Conservation (phyloP, 2,797 vertebrate species). For the Tinamus major region DNA sequence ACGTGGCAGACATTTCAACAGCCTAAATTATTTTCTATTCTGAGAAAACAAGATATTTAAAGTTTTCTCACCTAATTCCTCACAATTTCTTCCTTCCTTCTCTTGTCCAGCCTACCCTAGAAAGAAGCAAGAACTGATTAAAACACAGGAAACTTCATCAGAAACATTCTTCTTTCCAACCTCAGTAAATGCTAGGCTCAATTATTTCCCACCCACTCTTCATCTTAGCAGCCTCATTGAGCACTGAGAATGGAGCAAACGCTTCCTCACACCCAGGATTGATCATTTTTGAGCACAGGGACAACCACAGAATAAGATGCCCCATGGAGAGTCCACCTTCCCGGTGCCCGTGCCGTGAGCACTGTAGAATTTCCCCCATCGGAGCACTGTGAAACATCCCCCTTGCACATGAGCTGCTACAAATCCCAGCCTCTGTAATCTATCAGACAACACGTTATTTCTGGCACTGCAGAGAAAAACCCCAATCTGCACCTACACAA, state of each 20-base stretch:
- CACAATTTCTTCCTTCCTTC: neutral
- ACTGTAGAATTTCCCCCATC: neutral
- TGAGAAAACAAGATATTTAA: neutral
- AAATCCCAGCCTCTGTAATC: neutral
- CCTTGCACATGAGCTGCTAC: constrained; percentile 40
- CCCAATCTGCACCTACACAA: constrained; percentile 35
- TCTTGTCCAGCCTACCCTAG: neutral
- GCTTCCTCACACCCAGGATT: fast-evolving
- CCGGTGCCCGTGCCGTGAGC: neutral
- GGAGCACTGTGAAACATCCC: neutral
- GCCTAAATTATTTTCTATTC: neutral
- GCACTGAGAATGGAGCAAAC: neutral
- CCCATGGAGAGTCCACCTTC: neutral
- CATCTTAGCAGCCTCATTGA: neutral
- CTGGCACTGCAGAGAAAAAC: constrained; percentile 45
- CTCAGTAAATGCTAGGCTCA: neutral
- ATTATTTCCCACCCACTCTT: neutral
- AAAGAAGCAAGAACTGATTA: neutral
- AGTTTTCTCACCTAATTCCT: neutral
- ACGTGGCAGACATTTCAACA: neutral
- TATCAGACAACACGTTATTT: constrained; percentile 48
- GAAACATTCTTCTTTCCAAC: neutral
- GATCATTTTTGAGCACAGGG: neutral
- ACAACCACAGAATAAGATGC: neutral
- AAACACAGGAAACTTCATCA: neutral